Base-by-base conservation (phyloP, 2,888 invertebrate species). In the Tinea pellionella region DNA sequence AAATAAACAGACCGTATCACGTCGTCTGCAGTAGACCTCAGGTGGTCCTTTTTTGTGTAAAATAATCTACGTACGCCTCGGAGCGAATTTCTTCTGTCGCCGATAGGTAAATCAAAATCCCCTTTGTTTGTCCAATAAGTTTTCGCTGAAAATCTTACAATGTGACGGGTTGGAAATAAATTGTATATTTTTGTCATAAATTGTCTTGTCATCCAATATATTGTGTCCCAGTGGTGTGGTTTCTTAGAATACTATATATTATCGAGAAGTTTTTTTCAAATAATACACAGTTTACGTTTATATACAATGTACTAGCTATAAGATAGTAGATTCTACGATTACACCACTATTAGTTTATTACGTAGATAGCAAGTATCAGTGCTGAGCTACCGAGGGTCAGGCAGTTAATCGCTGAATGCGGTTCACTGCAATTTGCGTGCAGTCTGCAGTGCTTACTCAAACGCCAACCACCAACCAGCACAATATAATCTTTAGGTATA, bases 1-100 rank as follows among this genome's bases (percentile, higher is more conserved):
- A 72, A 76, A 78, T 81, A 79, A 79, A 80, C 79, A 78, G 71
- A 73, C 76, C 78, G 73, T 59, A 42, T 70, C 73, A 70, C 74
- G 76, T 74, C 72, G 71, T 67, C 64, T 66, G 65, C 75, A 72
- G 53, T 24, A 53, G 53, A 53, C 53, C 53, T 53, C 24, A 53
- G 53, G 24, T 53, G 53, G 19, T 53, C 19, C 53, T 53, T 53
- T 51, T 53, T 53, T 53, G 53, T 53, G 18, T 18, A 12, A 9
- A 53, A 53, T 53, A 53, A 53, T 53, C 53, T 53, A 53, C 8
- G 53, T 53, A 24, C 53, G 24, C 8, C 15, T 9, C 13, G 47
- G 16, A 47, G 47, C n/a, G 24, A 53, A 53, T 53, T 47, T 24
- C 53, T 53, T 24, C 18, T 24, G 24, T 18, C 2, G 19, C 24